Conservation (phyloP, 30 jellyfish, hydroid and myxozoan species). For the Hydractinia echinata region DNA sequence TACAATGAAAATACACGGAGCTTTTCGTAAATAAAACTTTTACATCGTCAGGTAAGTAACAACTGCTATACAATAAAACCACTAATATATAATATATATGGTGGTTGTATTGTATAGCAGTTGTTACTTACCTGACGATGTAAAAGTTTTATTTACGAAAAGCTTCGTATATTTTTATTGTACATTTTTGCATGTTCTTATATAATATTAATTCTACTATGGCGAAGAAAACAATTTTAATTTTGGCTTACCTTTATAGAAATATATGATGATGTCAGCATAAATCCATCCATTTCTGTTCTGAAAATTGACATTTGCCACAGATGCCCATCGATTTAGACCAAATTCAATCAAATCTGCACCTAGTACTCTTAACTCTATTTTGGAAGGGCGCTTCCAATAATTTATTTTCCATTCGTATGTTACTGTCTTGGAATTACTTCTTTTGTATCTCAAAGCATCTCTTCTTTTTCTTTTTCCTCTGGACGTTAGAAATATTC, state of each 20-base stretch:
- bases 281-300: neutral
- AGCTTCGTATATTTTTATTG: neutral
- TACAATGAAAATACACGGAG: no score
- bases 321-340: conserved; percentile 22
- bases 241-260: neutral
- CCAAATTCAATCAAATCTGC: conserved; percentile 22
- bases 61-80: no score
- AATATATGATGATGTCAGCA: conserved; percentile 8
- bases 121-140: no score
- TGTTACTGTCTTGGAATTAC: neutral
- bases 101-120: no score
- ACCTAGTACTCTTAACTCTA: neutral
- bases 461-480: conserved; percentile 20
- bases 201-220: no score
- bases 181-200: no score
- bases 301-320: neutral
- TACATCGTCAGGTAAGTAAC: no score
- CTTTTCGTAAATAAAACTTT: no score
- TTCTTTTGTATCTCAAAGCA: neutral
- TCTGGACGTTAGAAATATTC: neutral
- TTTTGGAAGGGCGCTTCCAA: neutral
- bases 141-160: neutral
- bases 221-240: no score
- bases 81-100: no score
- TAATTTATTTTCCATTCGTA: neutral